Evolutionary conservation across 23 tunicate genomes (phyloP), one percentile per base, ranked within the genome.

Genomic region (Styela clava): DNA sequence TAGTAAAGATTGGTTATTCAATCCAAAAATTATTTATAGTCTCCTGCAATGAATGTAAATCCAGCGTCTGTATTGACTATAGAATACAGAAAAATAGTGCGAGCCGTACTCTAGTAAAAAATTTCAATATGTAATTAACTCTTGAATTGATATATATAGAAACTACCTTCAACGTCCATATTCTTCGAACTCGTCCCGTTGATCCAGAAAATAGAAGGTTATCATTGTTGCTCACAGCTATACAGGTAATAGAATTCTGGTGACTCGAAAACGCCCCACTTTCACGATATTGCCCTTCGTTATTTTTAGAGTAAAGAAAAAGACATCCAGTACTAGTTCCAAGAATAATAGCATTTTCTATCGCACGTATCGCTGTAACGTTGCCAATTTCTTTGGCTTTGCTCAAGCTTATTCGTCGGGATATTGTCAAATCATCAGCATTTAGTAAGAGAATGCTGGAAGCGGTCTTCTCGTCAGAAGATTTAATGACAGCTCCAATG

Each of bases 121-220:
- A 5, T 44, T 12, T 12, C 56, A 35, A 56, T 31, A 31, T 23
- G 5, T 31, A 73, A 31, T 33, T 31, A 31, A n/a, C 3, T 21
- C 28, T 24, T 22, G 31, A 67, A 64, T 78, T 19, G 64, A 78
- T 16, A 64, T 7, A 65, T 27, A 29, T 24, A 35, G 19, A 12
- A 64, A 9, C n/a, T 21, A 82, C 92, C 83, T 78, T 28, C 22
- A 32, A 16, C 3, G 28, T 28, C 97, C 97, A 91, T 1, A 91
- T 65, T 37, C 88, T 62, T 68, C 87, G 62, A 1, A 88, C 74
- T 1, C 25, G 25, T 35, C 97, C 97, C 1, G 24, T 3, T 2
- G 97, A 86, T 2, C 97, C 97, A 72, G 97, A 69, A 34, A 91
- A 76, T 61, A 91, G 69, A 23, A 79, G 22, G 16, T 25, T 52